Percentiles rank a stretch among this genome's conserved stretches.
phyloP scores from a whole-genome alignment of 1,140 invertebrate species.

The Dendroctonus ponderosae region DNA sequence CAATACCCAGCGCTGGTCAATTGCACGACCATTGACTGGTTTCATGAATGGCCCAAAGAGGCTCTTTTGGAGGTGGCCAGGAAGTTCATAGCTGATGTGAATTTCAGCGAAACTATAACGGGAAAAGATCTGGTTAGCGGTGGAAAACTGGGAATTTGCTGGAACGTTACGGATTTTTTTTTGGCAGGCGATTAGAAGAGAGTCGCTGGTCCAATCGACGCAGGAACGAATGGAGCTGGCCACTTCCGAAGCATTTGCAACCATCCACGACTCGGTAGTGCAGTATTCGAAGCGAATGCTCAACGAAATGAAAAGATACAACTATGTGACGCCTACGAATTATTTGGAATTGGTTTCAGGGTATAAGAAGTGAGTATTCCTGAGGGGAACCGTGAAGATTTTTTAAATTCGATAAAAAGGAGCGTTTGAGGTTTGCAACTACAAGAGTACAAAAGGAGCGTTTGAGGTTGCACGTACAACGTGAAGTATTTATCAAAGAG shows the following conservation, averaged over 20 bases:
- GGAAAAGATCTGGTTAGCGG: conserved; percentile 53
- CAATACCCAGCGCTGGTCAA: conserved; percentile 85
- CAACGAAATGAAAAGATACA: conserved; percentile 72
- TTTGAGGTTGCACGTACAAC: no score
- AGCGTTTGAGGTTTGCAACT: no score
- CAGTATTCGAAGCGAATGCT: conserved; percentile 70
- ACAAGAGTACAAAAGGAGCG: no score
- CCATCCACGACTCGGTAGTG: conserved; percentile 74
- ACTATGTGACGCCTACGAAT: conserved; percentile 84
- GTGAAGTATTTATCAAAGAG: no score
- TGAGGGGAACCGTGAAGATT: neutral
- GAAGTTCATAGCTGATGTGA: conserved; percentile 66
- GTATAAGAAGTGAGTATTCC: conserved; percentile 68
- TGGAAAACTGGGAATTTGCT: neutral
- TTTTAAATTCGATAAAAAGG: neutral
- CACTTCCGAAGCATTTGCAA: conserved; percentile 70
- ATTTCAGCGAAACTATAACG: conserved; percentile 65
- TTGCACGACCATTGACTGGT: conserved; percentile 86
- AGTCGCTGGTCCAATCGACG: conserved; percentile 51
- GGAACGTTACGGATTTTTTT: neutral
- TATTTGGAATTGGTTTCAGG: conserved; percentile 79
- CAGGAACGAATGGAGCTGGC: conserved; percentile 63
- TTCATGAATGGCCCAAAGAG: conserved; percentile 80
- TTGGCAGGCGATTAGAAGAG: conserved; percentile 33
- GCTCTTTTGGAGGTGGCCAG: conserved; percentile 81